Percentiles rank a stretch among this genome's conserved stretches.
Evolutionary conservation across 2,113 vertebrate species (phyloP).

Genomic region (Pseudonaja textilis): DNA sequence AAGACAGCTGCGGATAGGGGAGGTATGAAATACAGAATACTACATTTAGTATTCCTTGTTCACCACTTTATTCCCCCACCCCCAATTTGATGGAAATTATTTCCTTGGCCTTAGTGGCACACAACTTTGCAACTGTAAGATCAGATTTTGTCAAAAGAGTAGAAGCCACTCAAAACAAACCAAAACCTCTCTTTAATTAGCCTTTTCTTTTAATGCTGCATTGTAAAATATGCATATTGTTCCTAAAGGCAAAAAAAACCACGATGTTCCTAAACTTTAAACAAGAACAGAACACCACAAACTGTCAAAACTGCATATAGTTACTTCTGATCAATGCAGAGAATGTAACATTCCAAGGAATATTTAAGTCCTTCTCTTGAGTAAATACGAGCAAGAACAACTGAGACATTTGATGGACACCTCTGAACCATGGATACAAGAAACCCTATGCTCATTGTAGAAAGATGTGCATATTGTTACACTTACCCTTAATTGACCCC

Average conservation of each 20-base stretch:
- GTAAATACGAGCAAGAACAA: constrained; percentile 35
- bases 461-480: constrained; percentile 34
- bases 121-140: not conserved
- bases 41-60: not conserved
- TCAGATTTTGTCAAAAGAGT: not conserved
- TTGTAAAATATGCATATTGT: not conserved
- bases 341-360: constrained; percentile 52
- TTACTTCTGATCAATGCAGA: constrained; percentile 50
- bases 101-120: not conserved
- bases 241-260: not conserved
- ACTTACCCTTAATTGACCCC: constrained; percentile 85
- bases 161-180: not conserved
- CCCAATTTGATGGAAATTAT: not conserved
- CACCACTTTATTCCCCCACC: not conserved
- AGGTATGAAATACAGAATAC: not conserved
- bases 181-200: not conserved
- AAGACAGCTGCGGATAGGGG: not conserved
- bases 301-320: constrained; percentile 39
- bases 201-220: not conserved
- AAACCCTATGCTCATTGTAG: constrained; percentile 30
- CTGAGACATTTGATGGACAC: constrained; percentile 16
- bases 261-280: constrained; percentile 33
- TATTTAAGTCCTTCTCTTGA: constrained; percentile 51
- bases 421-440: constrained; percentile 29
- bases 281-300: constrained; percentile 40